Conservation (phyloP, 2,888 invertebrate genomes). For the Belgica antarctica region DNA sequence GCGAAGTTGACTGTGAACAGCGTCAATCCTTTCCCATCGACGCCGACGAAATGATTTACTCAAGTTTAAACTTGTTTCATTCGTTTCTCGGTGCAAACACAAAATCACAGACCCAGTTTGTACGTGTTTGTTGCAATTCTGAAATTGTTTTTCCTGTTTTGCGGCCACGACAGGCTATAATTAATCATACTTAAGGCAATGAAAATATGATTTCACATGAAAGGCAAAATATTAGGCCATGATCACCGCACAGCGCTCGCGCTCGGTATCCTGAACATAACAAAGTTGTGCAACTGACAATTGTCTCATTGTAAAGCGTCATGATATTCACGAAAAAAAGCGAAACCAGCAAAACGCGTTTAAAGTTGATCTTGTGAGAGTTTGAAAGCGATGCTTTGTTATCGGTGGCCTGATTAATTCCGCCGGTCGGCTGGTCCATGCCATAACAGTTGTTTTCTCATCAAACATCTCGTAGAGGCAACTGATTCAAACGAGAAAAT, state of each 20-base stretch:
- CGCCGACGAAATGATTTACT: not conserved
- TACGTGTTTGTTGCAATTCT: slow-evolving; percentile 7
- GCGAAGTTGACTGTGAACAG: too few species aligned
- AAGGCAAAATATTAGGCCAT: slow-evolving; percentile 36
- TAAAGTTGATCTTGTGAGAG: not conserved
- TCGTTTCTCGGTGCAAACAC: not conserved
- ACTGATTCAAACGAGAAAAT: not conserved
- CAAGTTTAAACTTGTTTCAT: not conserved
- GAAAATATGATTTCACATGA: not conserved
- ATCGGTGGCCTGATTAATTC: not conserved
- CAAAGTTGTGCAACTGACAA: slow-evolving; percentile 16
- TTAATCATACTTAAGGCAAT: slow-evolving; percentile 32
- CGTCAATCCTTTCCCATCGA: slow-evolving; percentile 11
- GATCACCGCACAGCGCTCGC: slow-evolving; percentile 19
- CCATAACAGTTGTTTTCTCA: not conserved
- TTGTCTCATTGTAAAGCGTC: not conserved
- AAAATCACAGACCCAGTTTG: not conserved
- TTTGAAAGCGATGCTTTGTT: not conserved
- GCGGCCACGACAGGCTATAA: not conserved
- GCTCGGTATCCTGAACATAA: not conserved
- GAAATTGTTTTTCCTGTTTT: slow-evolving; percentile 37
- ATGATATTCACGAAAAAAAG: not conserved
- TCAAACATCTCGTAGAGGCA: not conserved
- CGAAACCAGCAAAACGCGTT: not conserved
- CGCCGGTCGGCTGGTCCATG: slow-evolving; percentile 11